These are phyloP conservation scores for Catharus minimus DNA, from an alignment of 2,113 vertebrate species.

Conservation along the genomic window DNA sequence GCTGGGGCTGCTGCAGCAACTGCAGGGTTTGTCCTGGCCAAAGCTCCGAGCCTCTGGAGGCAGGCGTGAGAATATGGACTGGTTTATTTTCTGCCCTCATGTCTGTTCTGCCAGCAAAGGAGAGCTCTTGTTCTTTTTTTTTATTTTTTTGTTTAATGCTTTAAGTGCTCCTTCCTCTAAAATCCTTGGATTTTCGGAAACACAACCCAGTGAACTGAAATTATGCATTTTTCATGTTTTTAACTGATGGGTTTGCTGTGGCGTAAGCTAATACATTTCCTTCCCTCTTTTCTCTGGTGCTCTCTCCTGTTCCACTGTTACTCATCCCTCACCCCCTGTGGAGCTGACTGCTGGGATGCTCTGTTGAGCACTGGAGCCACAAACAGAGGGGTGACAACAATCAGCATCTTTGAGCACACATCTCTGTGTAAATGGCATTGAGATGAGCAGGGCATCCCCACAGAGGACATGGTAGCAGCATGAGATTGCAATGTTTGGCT, in stretches of 20 bases:
- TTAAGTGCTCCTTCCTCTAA: background rate
- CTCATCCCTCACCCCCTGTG: background rate
- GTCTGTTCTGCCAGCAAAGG: background rate
- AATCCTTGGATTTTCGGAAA: background rate
- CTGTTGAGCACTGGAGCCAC: background rate
- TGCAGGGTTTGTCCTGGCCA: background rate
- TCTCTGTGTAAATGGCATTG: background rate
- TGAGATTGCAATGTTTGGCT: background rate
- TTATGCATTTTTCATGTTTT: background rate
- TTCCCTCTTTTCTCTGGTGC: background rate
- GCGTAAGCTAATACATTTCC: fast-evolving
- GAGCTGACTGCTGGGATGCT: background rate
- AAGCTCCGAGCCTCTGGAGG: background rate
- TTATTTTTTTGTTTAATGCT: too few species aligned
- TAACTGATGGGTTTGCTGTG: background rate
- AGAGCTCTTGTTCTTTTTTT: background rate
- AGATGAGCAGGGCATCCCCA: background rate
- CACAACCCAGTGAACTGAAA: background rate
- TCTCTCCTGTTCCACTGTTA: background rate
- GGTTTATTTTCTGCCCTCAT: fast-evolving
- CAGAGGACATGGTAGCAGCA: background rate
- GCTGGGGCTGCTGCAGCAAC: background rate
- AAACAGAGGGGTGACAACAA: background rate
- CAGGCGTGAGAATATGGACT: background rate
- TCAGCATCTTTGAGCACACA: fast-evolving